These are phyloP conservation scores for Tragelaphus imberbis DNA, from an alignment of 2,113 vertebrate genomes.

Conservation along the genomic window DNA sequence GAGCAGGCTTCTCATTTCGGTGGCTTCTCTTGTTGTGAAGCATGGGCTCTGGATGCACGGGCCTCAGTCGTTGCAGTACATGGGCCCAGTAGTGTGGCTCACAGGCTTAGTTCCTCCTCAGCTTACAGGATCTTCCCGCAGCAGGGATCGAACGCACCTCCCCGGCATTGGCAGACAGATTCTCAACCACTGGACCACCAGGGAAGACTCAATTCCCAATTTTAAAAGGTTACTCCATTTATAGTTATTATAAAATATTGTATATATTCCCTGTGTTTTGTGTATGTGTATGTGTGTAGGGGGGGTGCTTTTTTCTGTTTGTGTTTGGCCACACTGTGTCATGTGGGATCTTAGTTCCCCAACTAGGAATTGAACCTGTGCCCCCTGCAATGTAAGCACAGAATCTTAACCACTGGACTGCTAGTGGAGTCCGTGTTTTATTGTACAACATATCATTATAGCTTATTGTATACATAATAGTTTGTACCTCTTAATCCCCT, in stretches of 20 bases:
- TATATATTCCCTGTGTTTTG: background rate
- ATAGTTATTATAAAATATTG: background rate
- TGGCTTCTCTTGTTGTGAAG: background rate
- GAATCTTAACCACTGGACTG: background rate
- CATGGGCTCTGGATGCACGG: fast-evolving
- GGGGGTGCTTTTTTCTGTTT: background rate
- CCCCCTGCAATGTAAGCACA: background rate
- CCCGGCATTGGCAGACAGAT: background rate
- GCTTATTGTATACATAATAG: background rate
- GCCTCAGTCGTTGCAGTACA: background rate
- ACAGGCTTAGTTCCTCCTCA: background rate
- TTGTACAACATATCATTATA: background rate
- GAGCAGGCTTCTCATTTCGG: background rate
- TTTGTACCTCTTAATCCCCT: background rate
- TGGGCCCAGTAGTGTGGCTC: background rate
- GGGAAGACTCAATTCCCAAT: background rate
- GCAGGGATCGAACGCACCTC: fast-evolving
- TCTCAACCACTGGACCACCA: background rate
- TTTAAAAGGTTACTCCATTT: background rate
- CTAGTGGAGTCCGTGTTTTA: background rate
- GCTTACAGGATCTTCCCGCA: background rate
- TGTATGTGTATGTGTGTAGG: background rate
- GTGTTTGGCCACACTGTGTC: background rate
- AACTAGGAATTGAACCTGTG: background rate
- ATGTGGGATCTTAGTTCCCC: background rate